Percentiles rank a stretch among this genome's conserved stretches.
These are phyloP conservation scores for Hipparchia sbordonii DNA, from an alignment of 2,888 invertebrate species.

Conservation along the genomic window DNA sequence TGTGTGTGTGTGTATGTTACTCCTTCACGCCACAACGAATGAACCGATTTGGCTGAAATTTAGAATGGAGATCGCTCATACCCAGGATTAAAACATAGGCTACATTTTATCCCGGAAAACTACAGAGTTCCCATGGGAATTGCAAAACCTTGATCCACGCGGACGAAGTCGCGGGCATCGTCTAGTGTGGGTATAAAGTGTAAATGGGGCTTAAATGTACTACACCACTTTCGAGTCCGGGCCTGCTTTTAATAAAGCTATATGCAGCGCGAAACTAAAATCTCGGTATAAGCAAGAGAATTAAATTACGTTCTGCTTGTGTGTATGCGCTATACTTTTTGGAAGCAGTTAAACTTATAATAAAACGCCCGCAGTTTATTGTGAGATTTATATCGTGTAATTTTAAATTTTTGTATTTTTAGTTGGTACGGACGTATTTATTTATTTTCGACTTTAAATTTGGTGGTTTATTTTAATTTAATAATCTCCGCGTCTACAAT, in stretches of 20 bases:
- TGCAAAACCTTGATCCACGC: too few relatives aligned
- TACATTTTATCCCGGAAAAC: too few relatives aligned
- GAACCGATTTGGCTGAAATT: too few relatives aligned
- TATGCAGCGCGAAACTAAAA: constrained; percentile 30
- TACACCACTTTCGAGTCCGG: constrained; percentile 14
- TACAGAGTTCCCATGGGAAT: too few relatives aligned
- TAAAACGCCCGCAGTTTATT: constrained; percentile 11
- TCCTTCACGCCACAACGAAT: too few relatives aligned
- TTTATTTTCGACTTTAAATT: too few relatives aligned
- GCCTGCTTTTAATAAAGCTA: constrained; percentile 30
- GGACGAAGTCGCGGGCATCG: too few relatives aligned
- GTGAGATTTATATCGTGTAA: not conserved
- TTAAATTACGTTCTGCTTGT: constrained; percentile 24
- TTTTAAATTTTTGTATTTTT: constrained; percentile 1
- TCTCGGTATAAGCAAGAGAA: constrained; percentile 27
- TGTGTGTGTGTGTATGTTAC: too few relatives aligned
- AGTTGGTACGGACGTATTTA: not conserved
- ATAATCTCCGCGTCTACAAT: too few relatives aligned
- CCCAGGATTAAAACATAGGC: too few relatives aligned
- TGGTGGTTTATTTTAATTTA: too few relatives aligned
- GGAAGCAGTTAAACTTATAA: constrained; percentile 7
- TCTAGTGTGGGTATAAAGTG: not conserved
- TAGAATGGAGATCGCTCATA: too few relatives aligned
- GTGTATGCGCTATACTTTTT: constrained; percentile 16
- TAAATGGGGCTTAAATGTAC: constrained; percentile 11